These are phyloP conservation scores for Aphidius colemani DNA, from an alignment of 2,888 invertebrate genomes.

Conservation along the genomic window DNA sequence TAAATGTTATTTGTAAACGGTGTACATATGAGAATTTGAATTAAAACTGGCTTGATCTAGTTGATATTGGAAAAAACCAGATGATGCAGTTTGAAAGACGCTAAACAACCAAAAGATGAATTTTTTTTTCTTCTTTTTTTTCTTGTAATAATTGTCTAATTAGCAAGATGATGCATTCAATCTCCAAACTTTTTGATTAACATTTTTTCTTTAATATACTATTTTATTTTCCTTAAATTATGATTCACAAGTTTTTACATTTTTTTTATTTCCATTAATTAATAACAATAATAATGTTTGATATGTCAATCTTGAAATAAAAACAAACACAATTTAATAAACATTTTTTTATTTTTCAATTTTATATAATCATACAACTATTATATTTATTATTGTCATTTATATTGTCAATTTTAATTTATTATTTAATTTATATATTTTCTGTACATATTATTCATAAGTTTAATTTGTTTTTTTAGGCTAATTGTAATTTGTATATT, in stretches of 20 bases:
- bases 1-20: neutral
- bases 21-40: constrained; percentile 36
- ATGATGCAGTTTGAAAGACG: constrained; percentile 20
- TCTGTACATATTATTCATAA: no score
- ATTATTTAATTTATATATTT: neutral
- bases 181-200: constrained; percentile 45
- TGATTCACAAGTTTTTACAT: no score
- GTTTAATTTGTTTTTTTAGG: no score
- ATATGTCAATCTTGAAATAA: no score
- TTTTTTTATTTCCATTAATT: no score
- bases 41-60: constrained; percentile 56
- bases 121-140: constrained; percentile 4
- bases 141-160: constrained; percentile 40
- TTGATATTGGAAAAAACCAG: constrained; percentile 44
- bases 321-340: no score
- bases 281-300: no score
- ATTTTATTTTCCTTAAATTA: no score
- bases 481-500: no score
- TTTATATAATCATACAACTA: neutral
- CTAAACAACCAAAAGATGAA: constrained; percentile 5
- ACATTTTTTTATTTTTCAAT: no score
- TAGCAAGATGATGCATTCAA: constrained; percentile 35
- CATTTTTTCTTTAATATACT: neutral
- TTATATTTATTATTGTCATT: neutral
- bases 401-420: neutral